A percentile compares a stretch with the other conserved stretches of the same genome.
These are phyloP conservation scores for Galeopterus variegatus DNA, from an alignment of 2,113 vertebrate species.

Conservation along the genomic window DNA sequence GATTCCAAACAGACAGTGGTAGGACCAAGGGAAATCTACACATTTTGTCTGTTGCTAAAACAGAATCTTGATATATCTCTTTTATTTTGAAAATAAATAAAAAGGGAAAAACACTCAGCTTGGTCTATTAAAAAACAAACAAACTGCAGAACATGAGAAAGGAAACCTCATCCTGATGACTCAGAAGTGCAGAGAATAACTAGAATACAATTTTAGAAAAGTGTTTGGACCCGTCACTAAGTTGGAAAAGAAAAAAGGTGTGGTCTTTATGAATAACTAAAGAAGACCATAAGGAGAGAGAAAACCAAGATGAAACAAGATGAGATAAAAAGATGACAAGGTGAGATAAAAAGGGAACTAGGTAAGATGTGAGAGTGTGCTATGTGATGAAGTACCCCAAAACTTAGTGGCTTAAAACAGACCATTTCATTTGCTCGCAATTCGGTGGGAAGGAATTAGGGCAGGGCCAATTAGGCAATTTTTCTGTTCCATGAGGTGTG, in stretches of 20 bases:
- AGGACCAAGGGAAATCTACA: neutral
- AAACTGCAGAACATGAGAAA: constrained; percentile 65
- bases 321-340: constrained; percentile 30
- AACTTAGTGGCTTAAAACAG: neutral
- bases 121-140: constrained; percentile 50
- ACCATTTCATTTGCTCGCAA: neutral
- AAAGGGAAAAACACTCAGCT: constrained; percentile 33
- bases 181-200: constrained; percentile 57
- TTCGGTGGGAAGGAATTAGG: neutral
- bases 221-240: constrained; percentile 40
- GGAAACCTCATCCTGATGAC: constrained; percentile 70
- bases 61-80: neutral
- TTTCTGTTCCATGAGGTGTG: neutral
- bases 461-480: neutral
- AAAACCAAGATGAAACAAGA: neutral
- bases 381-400: neutral
- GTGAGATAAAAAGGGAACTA: neutral
- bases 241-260: neutral
- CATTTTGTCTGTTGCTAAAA: constrained; percentile 17
- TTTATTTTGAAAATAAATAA: constrained; percentile 63
- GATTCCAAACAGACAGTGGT: neutral
- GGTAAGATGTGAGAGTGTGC: neutral
- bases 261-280: constrained; percentile 16
- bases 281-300: constrained; percentile 13
- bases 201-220: constrained; percentile 75